A percentile compares a stretch with the other conserved stretches of the same genome.
These are phyloP conservation scores for Microctonus aethiopoides DNA, from an alignment of 2,888 invertebrate species.

Conservation along the genomic window DNA sequence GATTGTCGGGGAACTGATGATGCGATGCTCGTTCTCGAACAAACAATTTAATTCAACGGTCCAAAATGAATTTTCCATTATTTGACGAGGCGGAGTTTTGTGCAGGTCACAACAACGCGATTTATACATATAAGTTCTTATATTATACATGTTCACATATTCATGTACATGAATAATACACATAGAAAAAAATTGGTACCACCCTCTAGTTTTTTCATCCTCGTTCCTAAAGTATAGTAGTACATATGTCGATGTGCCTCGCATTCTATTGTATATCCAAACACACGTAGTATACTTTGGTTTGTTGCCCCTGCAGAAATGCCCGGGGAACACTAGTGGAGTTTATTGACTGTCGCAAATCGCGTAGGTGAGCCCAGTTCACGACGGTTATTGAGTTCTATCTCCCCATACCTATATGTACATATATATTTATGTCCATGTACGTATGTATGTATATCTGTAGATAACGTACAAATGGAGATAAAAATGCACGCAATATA, in stretches of 20 bases:
- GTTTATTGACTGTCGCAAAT: constrained; percentile 54
- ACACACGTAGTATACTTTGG: constrained; percentile 3
- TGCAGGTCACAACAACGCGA: not conserved
- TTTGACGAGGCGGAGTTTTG: constrained; percentile 32
- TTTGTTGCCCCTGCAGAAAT: constrained; percentile 29
- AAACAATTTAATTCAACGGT: constrained; percentile 32
- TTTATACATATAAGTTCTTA: too few relatives aligned
- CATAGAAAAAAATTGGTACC: not conserved
- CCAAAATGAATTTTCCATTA: constrained; percentile 35
- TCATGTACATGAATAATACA: not conserved
- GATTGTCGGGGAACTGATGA: not conserved
- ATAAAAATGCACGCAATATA: not conserved
- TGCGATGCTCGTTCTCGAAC: not conserved
- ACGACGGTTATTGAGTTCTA: constrained; percentile 47
- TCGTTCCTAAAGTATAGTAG: not conserved
- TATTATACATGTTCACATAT: too few relatives aligned
- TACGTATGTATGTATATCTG: constrained; percentile 17
- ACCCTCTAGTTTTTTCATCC: constrained; percentile 6
- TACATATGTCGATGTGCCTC: not conserved
- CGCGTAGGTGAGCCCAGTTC: constrained; percentile 42
- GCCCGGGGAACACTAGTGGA: constrained; percentile 34
- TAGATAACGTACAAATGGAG: too few relatives aligned
- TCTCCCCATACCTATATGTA: constrained; percentile 29
- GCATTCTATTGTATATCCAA: not conserved
- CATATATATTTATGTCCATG: constrained; percentile 25